Percentiles rank a stretch among this genome's conserved stretches.
Evolutionary conservation across 2,113 vertebrate genomes (phyloP).

Genomic region (Barbus barbus): DNA sequence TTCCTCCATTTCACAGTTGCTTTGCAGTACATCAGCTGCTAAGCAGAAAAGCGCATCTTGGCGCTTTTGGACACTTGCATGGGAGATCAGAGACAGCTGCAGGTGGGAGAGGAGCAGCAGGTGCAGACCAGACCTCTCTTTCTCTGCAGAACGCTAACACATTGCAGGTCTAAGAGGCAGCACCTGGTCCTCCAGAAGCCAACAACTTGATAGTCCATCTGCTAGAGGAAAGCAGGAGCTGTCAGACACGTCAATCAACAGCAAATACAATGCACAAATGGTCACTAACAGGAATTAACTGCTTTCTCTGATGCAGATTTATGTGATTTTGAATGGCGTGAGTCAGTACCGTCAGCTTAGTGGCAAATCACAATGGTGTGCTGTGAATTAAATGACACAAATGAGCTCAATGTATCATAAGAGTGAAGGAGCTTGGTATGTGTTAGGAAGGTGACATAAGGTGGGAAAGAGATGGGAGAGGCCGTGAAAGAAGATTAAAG

Average conservation of each 20-base stretch:
- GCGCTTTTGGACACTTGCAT: neutral
- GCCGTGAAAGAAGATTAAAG: neutral
- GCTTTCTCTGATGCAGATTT: neutral
- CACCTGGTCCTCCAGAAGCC: neutral
- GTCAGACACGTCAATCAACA: neutral
- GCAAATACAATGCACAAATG: neutral
- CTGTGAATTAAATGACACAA: neutral
- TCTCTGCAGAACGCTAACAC: slow-evolving; percentile 32
- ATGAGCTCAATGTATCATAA: neutral
- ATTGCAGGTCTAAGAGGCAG: slow-evolving; percentile 6
- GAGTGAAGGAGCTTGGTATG: neutral
- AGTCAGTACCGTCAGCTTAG: neutral
- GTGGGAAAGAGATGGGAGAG: neutral
- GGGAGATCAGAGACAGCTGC: slow-evolving; percentile 10
- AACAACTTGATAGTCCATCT: neutral
- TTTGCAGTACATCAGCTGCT: neutral
- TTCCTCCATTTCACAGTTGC: neutral
- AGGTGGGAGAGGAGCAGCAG: slow-evolving; percentile 34
- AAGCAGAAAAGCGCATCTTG: neutral
- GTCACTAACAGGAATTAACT: neutral
- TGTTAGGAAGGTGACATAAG: neutral
- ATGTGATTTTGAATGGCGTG: neutral
- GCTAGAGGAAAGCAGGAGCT: neutral
- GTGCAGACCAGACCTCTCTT: slow-evolving; percentile 25
- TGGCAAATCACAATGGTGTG: neutral